Conservation (phyloP, 1,140 invertebrate genomes). For the Conopomorpha cramerella region DNA sequence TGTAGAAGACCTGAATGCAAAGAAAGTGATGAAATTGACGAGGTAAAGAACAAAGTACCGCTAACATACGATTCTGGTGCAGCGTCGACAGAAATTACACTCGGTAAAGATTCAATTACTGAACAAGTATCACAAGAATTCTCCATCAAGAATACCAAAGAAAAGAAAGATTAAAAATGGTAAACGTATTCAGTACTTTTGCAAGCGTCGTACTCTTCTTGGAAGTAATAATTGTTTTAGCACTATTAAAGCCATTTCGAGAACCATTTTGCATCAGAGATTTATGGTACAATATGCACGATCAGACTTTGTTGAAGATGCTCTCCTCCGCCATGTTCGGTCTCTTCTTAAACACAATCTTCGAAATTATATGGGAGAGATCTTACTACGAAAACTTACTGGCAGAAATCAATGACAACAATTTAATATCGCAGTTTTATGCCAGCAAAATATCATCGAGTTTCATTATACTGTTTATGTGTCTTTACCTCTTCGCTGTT, state of each 20-base stretch:
- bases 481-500: conserved; percentile 18
- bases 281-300: conserved; percentile 17
- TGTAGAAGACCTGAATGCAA: too few relatives aligned
- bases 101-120: too few relatives aligned
- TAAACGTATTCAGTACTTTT: conserved; percentile 21
- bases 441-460: conserved; percentile 13
- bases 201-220: conserved; percentile 12
- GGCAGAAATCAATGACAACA: conserved; percentile 6
- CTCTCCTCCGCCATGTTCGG: conserved; percentile 6
- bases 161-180: too few relatives aligned
- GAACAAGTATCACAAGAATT: too few relatives aligned
- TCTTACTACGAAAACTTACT: conserved; percentile 8
- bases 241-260: conserved; percentile 22
- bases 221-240: conserved; percentile 18
- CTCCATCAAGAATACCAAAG: too few relatives aligned
- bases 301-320: conserved; percentile 10
- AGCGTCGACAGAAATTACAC: too few relatives aligned
- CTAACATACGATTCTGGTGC: too few relatives aligned
- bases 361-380: conserved; percentile 20
- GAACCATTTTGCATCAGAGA: conserved; percentile 22
- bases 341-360: conserved; percentile 12
- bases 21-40: too few relatives aligned
- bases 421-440: conserved; percentile 19
- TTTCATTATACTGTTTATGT: conserved; percentile 15
- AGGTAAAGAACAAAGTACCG: too few relatives aligned